Percentiles rank a stretch among this genome's conserved stretches.
These are phyloP conservation scores for Platyscapa corneri DNA, from an alignment of 1,140 invertebrate genomes.

Conservation along the genomic window DNA sequence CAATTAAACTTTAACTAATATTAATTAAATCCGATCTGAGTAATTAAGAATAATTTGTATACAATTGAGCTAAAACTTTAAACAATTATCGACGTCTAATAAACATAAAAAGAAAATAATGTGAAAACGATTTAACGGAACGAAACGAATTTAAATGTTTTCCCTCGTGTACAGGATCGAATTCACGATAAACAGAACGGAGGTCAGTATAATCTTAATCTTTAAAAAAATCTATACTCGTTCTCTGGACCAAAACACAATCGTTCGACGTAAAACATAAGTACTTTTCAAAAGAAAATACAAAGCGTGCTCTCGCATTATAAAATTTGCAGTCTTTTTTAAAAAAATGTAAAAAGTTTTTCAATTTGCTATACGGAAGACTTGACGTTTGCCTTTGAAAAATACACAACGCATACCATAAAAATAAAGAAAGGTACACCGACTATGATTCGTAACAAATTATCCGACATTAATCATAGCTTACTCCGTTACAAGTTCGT, in stretches of 20 bases:
- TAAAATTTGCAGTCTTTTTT: conserved; percentile 51
- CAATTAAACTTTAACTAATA: conserved; percentile 28
- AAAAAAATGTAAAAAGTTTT: conserved; percentile 44
- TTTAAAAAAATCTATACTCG: conserved; percentile 25
- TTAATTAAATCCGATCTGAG: background rate
- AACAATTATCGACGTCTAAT: conserved; percentile 17
- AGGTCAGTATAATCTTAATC: conserved; percentile 28
- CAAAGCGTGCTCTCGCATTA: conserved; percentile 23
- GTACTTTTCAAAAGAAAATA: conserved; percentile 49
- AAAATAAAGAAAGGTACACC: conserved; percentile 17
- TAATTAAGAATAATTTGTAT: conserved; percentile 33
- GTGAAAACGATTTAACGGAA: background rate
- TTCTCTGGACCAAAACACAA: conserved; percentile 17
- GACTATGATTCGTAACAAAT: conserved; percentile 22
- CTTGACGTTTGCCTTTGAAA: conserved; percentile 40
- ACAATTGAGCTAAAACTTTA: conserved; percentile 41
- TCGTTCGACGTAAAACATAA: conserved; percentile 42
- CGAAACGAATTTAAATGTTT: background rate
- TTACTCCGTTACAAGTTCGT: conserved; percentile 24
- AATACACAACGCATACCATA: conserved; percentile 36
- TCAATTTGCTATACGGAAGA: conserved; percentile 49
- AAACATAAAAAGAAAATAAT: conserved; percentile 23
- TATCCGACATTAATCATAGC: conserved; percentile 11
- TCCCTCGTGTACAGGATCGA: background rate
- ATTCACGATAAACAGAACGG: conserved; percentile 25